Conservation (phyloP, 92 coral and sea anemone species). For the Montipora capitata region DNA sequence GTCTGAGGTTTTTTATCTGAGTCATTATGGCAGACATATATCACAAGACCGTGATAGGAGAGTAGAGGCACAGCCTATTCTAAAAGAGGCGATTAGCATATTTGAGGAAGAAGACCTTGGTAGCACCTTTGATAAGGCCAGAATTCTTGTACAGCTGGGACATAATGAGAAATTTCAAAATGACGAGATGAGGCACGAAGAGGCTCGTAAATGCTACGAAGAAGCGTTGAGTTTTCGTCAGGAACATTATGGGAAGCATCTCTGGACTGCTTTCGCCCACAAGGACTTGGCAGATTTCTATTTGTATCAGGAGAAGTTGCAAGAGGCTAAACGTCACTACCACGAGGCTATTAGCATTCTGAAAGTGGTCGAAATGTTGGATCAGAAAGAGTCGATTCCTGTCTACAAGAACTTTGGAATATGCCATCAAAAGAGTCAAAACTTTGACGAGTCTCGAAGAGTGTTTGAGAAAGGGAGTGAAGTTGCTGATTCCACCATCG, state of each 20-base stretch:
- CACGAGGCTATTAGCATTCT: too few species aligned
- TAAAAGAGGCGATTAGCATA: neutral
- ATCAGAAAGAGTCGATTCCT: conserved; percentile 63
- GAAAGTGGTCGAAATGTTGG: neutral
- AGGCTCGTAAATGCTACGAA: conserved; percentile 25
- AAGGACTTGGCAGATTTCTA: too few species aligned
- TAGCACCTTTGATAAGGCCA: conserved; percentile 4
- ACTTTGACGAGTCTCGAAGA: conserved; percentile 18
- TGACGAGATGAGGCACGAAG: neutral
- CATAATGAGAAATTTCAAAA: neutral
- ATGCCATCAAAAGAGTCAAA: conserved; percentile 33
- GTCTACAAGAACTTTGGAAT: conserved; percentile 51
- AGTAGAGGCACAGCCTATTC: neutral
- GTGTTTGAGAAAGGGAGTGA: conserved; percentile 30
- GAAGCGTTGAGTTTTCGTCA: too few species aligned
- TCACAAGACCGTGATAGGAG: conserved; percentile 21
- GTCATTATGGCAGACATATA: conserved; percentile 43
- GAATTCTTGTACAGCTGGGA: conserved; percentile 8
- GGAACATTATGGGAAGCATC: too few species aligned
- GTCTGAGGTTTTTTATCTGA: conserved; percentile 38
- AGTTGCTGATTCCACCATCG: conserved; percentile 47
- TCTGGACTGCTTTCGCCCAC: too few species aligned
- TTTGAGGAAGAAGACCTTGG: neutral
- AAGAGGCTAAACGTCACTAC: too few species aligned
- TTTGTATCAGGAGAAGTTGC: too few species aligned